Conservation (phyloP, 1,140 invertebrate genomes). For the Aphaenogaster floridana region DNA sequence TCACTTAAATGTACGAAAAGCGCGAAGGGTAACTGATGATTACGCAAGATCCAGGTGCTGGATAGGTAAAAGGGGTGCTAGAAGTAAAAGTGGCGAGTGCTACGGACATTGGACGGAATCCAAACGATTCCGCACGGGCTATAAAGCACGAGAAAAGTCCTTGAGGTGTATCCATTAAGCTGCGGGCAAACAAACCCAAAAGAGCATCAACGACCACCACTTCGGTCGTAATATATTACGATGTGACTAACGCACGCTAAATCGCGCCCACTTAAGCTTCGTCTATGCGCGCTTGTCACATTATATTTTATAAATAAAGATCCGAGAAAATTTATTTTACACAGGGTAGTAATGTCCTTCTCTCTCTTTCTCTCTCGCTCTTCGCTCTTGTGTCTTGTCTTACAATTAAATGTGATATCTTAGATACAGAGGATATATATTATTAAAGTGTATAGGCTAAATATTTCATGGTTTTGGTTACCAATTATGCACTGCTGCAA, state of each 20-base stretch:
- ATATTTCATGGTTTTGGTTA: neutral
- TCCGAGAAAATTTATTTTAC: slow-evolving; percentile 54
- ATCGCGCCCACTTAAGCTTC: slow-evolving; percentile 62
- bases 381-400: slow-evolving; percentile 10
- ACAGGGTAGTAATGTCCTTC: neutral
- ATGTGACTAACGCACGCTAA: slow-evolving; percentile 73
- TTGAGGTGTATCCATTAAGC: slow-evolving; percentile 78
- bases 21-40: slow-evolving; percentile 55
- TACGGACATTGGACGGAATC: slow-evolving; percentile 71
- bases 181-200: slow-evolving; percentile 75
- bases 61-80: slow-evolving; percentile 17
- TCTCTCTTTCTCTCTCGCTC: neutral
- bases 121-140: slow-evolving; percentile 71
- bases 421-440: neutral
- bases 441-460: neutral
- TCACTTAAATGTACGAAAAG: slow-evolving; percentile 18
- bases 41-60: slow-evolving; percentile 38
- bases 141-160: slow-evolving; percentile 74
- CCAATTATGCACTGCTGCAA: neutral
- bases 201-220: slow-evolving; percentile 74
- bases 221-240: slow-evolving; percentile 75
- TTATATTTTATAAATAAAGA: slow-evolving; percentile 79
- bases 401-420: neutral
- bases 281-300: slow-evolving; percentile 69
- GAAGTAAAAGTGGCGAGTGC: slow-evolving; percentile 69